phyloP scores from a whole-genome alignment of 2,797 vertebrate genomes.

The Monodelphis domestica region DNA sequence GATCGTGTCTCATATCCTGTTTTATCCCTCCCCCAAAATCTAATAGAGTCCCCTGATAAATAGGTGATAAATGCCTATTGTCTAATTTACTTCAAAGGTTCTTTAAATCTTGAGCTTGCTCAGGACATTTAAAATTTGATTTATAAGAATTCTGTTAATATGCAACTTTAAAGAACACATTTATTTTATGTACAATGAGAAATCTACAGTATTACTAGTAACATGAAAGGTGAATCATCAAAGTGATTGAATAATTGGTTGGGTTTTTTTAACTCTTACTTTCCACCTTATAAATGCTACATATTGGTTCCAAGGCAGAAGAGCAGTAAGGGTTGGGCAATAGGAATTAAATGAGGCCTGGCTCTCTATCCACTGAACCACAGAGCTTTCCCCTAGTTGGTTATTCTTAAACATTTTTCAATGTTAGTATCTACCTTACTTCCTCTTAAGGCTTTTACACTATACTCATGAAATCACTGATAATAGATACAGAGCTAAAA shows the following conservation, averaged over 20 bases:
- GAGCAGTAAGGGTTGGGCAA: no score
- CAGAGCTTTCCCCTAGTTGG: no score
- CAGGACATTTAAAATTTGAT: neutral
- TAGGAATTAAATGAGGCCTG: no score
- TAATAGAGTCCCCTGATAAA: neutral
- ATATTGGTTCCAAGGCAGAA: no score
- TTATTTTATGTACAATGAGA: neutral
- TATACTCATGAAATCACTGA: neutral
- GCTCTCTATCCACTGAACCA: no score
- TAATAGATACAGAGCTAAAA: neutral
- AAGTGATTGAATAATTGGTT: neutral
- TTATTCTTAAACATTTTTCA: constrained; percentile 3
- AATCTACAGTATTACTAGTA: neutral
- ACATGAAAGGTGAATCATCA: neutral
- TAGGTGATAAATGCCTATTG: neutral
- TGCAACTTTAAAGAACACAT: neutral
- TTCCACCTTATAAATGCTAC: no score
- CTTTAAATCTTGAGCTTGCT: neutral
- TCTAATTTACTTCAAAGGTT: neutral
- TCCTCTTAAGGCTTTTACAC: constrained; percentile 20
- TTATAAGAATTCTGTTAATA: neutral
- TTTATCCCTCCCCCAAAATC: neutral
- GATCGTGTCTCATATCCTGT: neutral
- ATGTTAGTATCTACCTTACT: neutral
- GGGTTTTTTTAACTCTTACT: no score